phyloP scores from a whole-genome alignment of 1,140 invertebrate genomes.

The Phymastichus coffea region DNA sequence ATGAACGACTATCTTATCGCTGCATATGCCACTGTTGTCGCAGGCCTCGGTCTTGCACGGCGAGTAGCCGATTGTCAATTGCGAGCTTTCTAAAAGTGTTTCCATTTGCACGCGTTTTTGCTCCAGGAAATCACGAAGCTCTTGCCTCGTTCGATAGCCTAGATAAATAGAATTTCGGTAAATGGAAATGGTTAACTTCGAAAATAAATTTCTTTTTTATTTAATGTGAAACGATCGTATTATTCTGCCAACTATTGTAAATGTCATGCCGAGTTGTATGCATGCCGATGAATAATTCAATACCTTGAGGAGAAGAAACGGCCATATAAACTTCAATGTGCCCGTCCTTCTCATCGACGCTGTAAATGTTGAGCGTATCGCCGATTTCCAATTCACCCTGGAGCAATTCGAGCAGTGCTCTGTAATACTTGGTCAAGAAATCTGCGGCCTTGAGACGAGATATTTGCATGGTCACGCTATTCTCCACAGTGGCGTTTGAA shows the following conservation, averaged over 20 bases:
- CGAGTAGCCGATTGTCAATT: constrained; percentile 68
- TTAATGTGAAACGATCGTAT: too few species aligned
- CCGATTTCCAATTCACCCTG: constrained; percentile 64
- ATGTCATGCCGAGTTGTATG: too few species aligned
- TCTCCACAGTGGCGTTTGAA: constrained; percentile 77
- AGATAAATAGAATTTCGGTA: too few species aligned
- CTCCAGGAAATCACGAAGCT: constrained; percentile 64
- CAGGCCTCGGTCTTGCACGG: constrained; percentile 68
- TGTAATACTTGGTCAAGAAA: constrained; percentile 76
- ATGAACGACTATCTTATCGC: constrained; percentile 69
- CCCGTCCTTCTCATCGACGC: constrained; percentile 67
- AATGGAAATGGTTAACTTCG: too few species aligned
- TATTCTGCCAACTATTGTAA: too few species aligned
- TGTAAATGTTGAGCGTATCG: constrained; percentile 70
- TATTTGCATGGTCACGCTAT: constrained; percentile 77
- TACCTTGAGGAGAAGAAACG: constrained; percentile 56
- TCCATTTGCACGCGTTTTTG: constrained; percentile 66
- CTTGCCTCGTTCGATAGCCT: constrained; percentile 63
- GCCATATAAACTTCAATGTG: constrained; percentile 67
- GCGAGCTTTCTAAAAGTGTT: constrained; percentile 61
- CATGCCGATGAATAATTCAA: not conserved
- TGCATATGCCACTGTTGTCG: constrained; percentile 76
- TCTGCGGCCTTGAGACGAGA: constrained; percentile 69
- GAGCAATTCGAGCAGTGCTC: constrained; percentile 69
- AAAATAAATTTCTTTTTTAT: constrained; percentile 30